A percentile compares a stretch with the other conserved stretches of the same genome.
Evolutionary conservation across 2,113 vertebrate species (phyloP).

Genomic region (Isurus oxyrinchus): DNA sequence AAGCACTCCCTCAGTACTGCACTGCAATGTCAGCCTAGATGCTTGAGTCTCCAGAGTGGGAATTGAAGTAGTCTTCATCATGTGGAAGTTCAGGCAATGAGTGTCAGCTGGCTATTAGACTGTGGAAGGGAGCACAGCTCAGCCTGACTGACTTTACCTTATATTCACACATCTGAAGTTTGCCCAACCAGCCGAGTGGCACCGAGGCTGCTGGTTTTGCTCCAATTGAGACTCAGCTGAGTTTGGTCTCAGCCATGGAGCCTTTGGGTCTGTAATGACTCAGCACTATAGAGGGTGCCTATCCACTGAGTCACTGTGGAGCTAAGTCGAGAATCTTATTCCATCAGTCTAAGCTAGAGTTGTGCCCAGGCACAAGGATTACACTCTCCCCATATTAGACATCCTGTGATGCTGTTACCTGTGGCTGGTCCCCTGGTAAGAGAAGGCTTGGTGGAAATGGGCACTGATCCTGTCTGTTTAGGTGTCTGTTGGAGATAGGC

Average conservation of each 20-base stretch:
- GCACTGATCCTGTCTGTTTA: not conserved
- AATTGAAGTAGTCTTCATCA: not conserved
- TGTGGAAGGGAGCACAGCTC: not conserved
- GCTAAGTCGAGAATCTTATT: not conserved
- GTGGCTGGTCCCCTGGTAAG: constrained; percentile 12
- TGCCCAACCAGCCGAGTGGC: too few relatives aligned
- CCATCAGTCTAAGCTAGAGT: not conserved
- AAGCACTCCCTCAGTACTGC: not conserved
- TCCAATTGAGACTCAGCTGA: not conserved
- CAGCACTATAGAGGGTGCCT: not conserved
- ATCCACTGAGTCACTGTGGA: too few relatives aligned
- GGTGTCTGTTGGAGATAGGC: constrained; percentile 44
- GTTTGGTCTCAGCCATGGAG: not conserved
- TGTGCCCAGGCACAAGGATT: not conserved
- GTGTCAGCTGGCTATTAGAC: not conserved
- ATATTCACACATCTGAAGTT: not conserved
- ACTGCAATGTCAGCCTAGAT: not conserved
- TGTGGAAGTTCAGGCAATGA: not conserved
- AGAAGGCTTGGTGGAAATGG: constrained; percentile 38
- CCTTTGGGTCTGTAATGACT: not conserved
- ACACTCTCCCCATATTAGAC: not conserved
- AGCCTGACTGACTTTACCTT: not conserved
- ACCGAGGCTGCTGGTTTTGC: not conserved
- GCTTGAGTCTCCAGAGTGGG: not conserved
- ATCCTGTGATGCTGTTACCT: not conserved